Percentiles rank a stretch among this genome's conserved stretches.
Evolutionary conservation across 2,888 invertebrate genomes (phyloP).

Genomic region (Sipha maydis): DNA sequence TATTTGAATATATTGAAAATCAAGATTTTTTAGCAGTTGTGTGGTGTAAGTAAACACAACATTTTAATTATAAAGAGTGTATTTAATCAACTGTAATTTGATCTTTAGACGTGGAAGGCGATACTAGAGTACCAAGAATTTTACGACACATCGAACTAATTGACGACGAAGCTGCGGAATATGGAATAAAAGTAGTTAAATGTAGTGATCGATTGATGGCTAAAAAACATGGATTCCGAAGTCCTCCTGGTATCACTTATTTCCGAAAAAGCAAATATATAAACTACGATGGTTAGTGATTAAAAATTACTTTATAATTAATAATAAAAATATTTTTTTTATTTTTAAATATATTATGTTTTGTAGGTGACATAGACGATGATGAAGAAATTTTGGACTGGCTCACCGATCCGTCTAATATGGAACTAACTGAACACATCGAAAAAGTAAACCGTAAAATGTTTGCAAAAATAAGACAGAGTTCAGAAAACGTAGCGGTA

Average conservation of each 20-base stretch:
- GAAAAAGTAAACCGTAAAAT: conserved; percentile 91
- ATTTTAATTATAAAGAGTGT: not conserved
- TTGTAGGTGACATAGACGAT: conserved; percentile 82
- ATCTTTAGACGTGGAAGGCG: conserved; percentile 81
- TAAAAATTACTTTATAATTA: not conserved
- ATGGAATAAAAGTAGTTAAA: conserved; percentile 90
- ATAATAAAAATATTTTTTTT: not conserved
- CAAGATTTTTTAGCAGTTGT: conserved; percentile 92
- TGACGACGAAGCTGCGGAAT: conserved; percentile 91
- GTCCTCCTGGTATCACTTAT: conserved; percentile 90
- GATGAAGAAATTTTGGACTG: conserved; percentile 89
- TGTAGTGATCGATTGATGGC: conserved; percentile 90
- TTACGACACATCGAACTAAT: conserved; percentile 89
- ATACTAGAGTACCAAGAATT: conserved; percentile 81
- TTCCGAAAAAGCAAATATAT: conserved; percentile 88
- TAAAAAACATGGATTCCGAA: conserved; percentile 89
- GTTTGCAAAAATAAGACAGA: conserved; percentile 90
- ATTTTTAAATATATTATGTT: not conserved
- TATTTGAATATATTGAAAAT: conserved; percentile 85
- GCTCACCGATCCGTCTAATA: conserved; percentile 92
- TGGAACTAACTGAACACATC: conserved; percentile 93
- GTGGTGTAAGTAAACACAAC: conserved; percentile 81
- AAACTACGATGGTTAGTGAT: conserved; percentile 79
- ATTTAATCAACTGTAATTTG: conserved; percentile 17
- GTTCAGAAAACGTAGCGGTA: conserved; percentile 89